Evolutionary conservation across 1,140 invertebrate species (phyloP).

Genomic region (Hestina assimilis): DNA sequence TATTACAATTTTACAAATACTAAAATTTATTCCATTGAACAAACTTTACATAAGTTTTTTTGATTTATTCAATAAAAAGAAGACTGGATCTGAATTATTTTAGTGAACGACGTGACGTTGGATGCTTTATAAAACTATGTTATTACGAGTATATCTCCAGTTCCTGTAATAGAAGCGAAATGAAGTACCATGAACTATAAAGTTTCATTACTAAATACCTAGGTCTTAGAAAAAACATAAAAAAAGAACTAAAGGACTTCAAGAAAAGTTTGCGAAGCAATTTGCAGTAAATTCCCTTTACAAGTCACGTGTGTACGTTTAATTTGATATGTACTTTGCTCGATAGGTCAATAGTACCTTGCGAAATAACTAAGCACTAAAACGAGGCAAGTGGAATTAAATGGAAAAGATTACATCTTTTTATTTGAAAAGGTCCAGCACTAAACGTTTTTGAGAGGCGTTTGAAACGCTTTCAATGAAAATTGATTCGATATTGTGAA

Average conservation of each 20-base stretch:
- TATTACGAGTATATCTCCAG: too few relatives aligned
- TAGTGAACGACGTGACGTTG: too few relatives aligned
- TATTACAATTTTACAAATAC: too few relatives aligned
- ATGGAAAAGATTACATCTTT: constrained; percentile 46
- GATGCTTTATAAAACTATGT: too few relatives aligned
- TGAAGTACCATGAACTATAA: too few relatives aligned
- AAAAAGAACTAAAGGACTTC: not conserved
- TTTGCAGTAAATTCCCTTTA: constrained; percentile 30
- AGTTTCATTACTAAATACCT: too few relatives aligned
- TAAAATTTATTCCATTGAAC: too few relatives aligned
- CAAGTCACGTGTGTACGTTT: constrained; percentile 19
- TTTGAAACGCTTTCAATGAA: not conserved
- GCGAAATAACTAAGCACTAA: not conserved
- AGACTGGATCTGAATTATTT: too few relatives aligned
- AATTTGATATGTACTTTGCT: constrained; percentile 10
- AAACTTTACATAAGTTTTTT: too few relatives aligned
- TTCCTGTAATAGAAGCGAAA: too few relatives aligned
- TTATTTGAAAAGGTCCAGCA: constrained; percentile 42
- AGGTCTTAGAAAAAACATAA: not conserved
- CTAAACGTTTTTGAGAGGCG: not conserved
- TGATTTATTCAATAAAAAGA: too few relatives aligned
- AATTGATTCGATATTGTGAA: not conserved
- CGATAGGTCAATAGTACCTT: constrained; percentile 2
- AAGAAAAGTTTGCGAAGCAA: constrained; percentile 25
- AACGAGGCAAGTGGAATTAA: constrained; percentile 23